Conservation (phyloP, 2,888 invertebrate genomes). For the Flabesymbios commensalis region DNA sequence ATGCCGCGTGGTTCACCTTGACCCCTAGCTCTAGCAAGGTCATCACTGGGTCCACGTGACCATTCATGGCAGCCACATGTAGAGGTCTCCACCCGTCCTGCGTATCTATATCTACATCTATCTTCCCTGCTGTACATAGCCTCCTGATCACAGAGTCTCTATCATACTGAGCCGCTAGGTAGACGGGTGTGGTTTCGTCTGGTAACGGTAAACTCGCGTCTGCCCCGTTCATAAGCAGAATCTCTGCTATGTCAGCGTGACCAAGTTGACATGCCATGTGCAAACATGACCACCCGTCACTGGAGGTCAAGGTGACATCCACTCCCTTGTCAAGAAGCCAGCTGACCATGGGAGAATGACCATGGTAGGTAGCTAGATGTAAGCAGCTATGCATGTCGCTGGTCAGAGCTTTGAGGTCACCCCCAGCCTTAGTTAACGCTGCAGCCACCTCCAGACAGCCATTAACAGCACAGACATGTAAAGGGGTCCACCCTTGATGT, state of each 20-base stretch:
- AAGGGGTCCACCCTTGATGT: constrained; percentile 11
- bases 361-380: constrained; percentile 11
- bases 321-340: constrained; percentile 6
- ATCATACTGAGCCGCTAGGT: constrained; percentile 22
- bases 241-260: constrained; percentile 2
- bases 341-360: background rate
- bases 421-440: constrained; percentile 1
- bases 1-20: background rate
- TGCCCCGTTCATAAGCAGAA: constrained; percentile 1
- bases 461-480: constrained; percentile 8
- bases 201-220: background rate
- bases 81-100: constrained; percentile 19
- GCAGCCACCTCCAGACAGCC: constrained; percentile 5
- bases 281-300: constrained; percentile 16
- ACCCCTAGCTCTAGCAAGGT: constrained; percentile 17
- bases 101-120: constrained; percentile 2
- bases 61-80: constrained; percentile 22
- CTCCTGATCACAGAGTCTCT: constrained; percentile 13
- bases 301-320: background rate
- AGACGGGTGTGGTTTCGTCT: constrained; percentile 12
- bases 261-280: constrained; percentile 17
- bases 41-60: constrained; percentile 14
- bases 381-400: constrained; percentile 5
- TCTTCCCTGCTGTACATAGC: constrained; percentile 11
- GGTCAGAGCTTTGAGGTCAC: background rate